Conservation (phyloP, 2,888 invertebrate species). For the Eupithecia vulgata region DNA sequence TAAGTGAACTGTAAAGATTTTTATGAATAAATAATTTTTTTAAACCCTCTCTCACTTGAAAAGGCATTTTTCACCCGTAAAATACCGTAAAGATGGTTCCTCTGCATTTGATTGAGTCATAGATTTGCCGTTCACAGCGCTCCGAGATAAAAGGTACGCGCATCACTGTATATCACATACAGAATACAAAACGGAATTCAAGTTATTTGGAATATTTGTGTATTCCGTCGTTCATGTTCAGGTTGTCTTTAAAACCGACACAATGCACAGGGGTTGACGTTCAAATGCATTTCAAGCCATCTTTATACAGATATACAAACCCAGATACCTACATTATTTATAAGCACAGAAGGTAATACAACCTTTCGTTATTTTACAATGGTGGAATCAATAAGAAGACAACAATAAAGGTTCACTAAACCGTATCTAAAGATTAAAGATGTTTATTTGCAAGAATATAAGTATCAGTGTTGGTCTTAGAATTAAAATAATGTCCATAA, state of each 20-base stretch:
- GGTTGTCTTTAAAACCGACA: slow-evolving; percentile 24
- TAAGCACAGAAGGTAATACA: neutral
- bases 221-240: slow-evolving; percentile 30
- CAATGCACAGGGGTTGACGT: slow-evolving; percentile 22
- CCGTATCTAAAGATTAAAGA: neutral
- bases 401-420: neutral
- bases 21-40: too few relatives aligned
- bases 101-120: slow-evolving; percentile 58
- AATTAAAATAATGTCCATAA: too few relatives aligned
- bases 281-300: slow-evolving; percentile 26
- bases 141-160: slow-evolving; percentile 55
- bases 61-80: slow-evolving; percentile 18
- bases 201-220: slow-evolving; percentile 38
- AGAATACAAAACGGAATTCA: slow-evolving; percentile 36
- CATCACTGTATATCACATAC: slow-evolving; percentile 43
- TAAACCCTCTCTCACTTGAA: neutral
- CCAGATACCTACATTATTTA: neutral
- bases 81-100: slow-evolving; percentile 34
- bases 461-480: too few relatives aligned
- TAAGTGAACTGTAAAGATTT: too few relatives aligned
- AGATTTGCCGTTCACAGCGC: slow-evolving; percentile 56
- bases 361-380: neutral
- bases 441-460: too few relatives aligned
- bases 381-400: neutral
- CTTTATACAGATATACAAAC: neutral